These are phyloP conservation scores for Saccopteryx bilineata DNA, from an alignment of 2,113 vertebrate species.

Conservation along the genomic window DNA sequence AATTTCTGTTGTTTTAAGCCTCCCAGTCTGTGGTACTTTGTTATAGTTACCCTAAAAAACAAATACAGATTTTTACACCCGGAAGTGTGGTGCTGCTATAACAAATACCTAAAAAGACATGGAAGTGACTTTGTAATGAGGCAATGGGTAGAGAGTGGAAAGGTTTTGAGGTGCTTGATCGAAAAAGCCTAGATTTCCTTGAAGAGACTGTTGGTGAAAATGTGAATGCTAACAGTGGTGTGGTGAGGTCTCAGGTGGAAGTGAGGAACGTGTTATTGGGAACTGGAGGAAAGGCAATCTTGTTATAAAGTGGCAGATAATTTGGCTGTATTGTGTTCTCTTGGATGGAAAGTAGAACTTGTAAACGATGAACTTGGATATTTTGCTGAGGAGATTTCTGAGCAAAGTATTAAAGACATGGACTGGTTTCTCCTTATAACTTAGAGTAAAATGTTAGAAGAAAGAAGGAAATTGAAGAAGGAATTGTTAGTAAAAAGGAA, in stretches of 20 bases:
- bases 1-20: no score
- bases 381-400: conserved; percentile 48
- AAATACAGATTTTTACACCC: neutral
- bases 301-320: neutral
- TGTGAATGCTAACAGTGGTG: neutral
- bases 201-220: conserved; percentile 2
- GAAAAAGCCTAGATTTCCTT: neutral
- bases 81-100: neutral
- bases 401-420: neutral
- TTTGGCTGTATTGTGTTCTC: neutral
- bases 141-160: neutral
- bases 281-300: neutral
- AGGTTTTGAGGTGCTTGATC: neutral
- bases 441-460: conserved; percentile 23
- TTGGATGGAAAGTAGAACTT: neutral
- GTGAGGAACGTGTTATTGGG: neutral
- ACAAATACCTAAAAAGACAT: neutral
- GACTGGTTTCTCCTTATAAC: neutral
- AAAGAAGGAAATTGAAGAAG: conserved; percentile 20
- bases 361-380: neutral
- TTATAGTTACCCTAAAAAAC: neutral
- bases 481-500: neutral
- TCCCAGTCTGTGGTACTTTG: no score
- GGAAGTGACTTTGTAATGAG: neutral
- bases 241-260: neutral